These are phyloP conservation scores for Macrostomum lignano DNA, from an alignment of 1,140 invertebrate species.

Conservation along the genomic window DNA sequence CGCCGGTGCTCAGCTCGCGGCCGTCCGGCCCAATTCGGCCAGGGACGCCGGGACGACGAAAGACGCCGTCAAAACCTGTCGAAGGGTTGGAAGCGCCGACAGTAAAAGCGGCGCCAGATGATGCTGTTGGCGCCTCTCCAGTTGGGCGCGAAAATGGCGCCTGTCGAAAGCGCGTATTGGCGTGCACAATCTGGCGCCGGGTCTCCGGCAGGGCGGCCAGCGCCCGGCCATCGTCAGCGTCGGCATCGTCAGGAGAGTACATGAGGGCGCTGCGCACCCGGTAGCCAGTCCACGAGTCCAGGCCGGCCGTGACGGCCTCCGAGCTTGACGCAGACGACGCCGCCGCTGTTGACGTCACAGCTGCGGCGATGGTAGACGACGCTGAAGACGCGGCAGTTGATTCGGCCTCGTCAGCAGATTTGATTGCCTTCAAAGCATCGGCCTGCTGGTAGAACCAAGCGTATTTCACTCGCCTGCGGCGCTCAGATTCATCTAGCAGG, in stretches of 20 bases:
- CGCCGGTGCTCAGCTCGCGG: slow-evolving; percentile 37
- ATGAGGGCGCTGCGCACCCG: slow-evolving; percentile 70
- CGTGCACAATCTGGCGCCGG: slow-evolving; percentile 44
- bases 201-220: too few species aligned
- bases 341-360: slow-evolving; percentile 34
- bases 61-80: slow-evolving; percentile 15
- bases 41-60: slow-evolving; percentile 20
- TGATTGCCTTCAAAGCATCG: slow-evolving; percentile 26
- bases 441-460: slow-evolving; percentile 64
- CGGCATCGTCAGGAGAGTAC: slow-evolving; percentile 71
- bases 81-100: too few species aligned
- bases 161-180: slow-evolving; percentile 46
- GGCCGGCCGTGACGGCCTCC: slow-evolving; percentile 10
- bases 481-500: slow-evolving; percentile 48
- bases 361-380: slow-evolving; percentile 38
- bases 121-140: too few species aligned
- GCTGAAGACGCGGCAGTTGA: not conserved
- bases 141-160: too few species aligned
- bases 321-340: slow-evolving; percentile 28
- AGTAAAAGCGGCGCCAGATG: too few species aligned
- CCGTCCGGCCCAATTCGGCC: slow-evolving; percentile 79
- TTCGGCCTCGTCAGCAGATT: not conserved
- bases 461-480: slow-evolving; percentile 43
- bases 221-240: too few species aligned
- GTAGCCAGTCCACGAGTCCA: slow-evolving; percentile 72